Base-by-base conservation (phyloP, 2,113 vertebrate genomes). In the Orcinus orca region DNA sequence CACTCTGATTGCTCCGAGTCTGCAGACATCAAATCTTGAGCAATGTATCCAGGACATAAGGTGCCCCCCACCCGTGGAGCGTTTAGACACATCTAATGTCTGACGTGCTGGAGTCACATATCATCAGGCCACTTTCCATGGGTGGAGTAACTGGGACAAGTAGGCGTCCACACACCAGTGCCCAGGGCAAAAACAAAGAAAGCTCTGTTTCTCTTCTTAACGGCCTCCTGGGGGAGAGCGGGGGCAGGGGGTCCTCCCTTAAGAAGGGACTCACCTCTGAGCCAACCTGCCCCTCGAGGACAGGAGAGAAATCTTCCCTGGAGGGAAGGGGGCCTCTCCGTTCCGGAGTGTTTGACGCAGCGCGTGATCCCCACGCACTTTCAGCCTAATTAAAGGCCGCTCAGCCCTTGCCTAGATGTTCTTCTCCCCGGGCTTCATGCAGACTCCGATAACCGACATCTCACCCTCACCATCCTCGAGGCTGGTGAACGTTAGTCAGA, bases 1-100 rank as follows among this genome's bases (percentile, higher is more conserved):
- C 41, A 0, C 41, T 0, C 0, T 0, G 21, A 29, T 10, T 0
- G 3, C 44, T 41, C 2, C 0, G 33, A 18, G 76, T 15, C 50
- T 2, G 2, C 3, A 26, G 11, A n/a, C 68, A 3, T 6, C 84
- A 12, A 4, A 6, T 14, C 33, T 0, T 12, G 1, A 29, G 58
- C 25, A 0, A 0, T 1, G 6, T 53, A 10, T 65, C 55, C 26
- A 47, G 0, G 26, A 47, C 9, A 5, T 17, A 1, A 20, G 44
- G 44, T 6, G 31, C 47, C 47, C 68, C 47, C 1, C 2, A 3
- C 41, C 38, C 1, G 5, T 41, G 21, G 5, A 36, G 4, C 3
- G 12, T 1, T 62, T 15, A 14, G 53, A 38, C 25, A 13, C 55
- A 3, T 2, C 1, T 0, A 8, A 1, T 1, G 0, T 12, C 14